Evolutionary conservation across 2,113 vertebrate genomes (phyloP), one percentile per base, ranked within the genome.

Genomic region (Brachyistius frenatus): DNA sequence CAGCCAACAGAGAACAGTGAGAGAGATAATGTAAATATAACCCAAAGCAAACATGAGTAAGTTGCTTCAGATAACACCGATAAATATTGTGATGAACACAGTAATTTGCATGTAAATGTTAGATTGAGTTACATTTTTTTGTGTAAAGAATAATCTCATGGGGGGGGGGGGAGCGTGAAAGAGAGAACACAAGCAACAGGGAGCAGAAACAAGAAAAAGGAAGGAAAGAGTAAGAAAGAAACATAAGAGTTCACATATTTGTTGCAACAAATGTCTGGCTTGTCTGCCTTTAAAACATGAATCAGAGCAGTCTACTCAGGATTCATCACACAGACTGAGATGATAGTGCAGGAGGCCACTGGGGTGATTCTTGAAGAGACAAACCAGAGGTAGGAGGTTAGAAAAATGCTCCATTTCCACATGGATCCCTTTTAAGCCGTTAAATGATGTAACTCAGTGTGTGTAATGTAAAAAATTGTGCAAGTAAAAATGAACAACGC

Each of bases 291-390:
- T 36, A 41, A 68, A 80, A 78, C 71, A 86, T 78, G 73, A 85
- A 86, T 84, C 75, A 83, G 31, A 74, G 65, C 72, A 62, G 66
- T 66, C 39, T 44, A 15, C 37, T 55, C 32, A 67, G 53, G 70
- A 89, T 93, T 87, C 71, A 80, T 90, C 87, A 89, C 69, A 84
- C 57, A 75, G 76, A 83, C 80, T 81, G 80, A 84, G 66, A 56
- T 71, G 36, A 70, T 71, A 76, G 79, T 64, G 62, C 60, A 79
- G 66, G 7, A 65, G 63, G 80, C 85, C 60, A 63, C 16, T 55
- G 52, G 78, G 64, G 14, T 57, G 66, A 64, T 67, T 76, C 73
- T 56, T 76, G 62, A 62, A 76, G 83, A 50, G 54, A 73, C 73
- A 58, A 79, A 73, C 64, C 58, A 49, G 2, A 0, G 60, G 32